Evolutionary conservation across 2,797 vertebrate species (phyloP), one percentile per base, ranked within the genome.

Genomic region (Sebastes reedi): DNA sequence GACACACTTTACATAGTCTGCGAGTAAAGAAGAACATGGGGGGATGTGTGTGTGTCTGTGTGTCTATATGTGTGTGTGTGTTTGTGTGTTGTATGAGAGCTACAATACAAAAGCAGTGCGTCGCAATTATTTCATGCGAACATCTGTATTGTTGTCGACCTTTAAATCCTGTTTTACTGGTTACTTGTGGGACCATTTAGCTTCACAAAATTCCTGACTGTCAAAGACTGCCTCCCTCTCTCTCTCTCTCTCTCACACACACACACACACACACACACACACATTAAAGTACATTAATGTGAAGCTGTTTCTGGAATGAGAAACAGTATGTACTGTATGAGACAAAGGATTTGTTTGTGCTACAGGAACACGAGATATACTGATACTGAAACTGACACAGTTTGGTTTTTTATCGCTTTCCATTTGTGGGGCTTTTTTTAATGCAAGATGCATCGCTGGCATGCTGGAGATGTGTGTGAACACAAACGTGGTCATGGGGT

Each of bases 111-210:
- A 29, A 65, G 61, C 30, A 20, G 18, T 16, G 3, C 0, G 2
- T n/a, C 70, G n/a, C n/a, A 75, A 39, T 83, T 70, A 71, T 77
- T 80, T 54, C 34, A 79, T 24, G 8, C 46, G 13, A 27, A 29
- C 14, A 64, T 81, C 54, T 77, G 36, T 58, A 42, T 64, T 59
- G 58, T 52, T 46, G 13, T 32, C 39, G 5, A 50, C 18, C 9
- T 72, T 65, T 46, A 66, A 69, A 79, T 71, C 55, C 67, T 22
- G 54, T 80, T 88, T 65, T 20, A 68, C 70, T 55, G 25, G 72
- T 72, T 77, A 50, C 56, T 50, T 79, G 46, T 20, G 5, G 4
- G 20, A 10, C 20, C n/a, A 22, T 36, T 67, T 8, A 24, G 22
- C 24, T 8, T 72, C 9, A 30, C 6, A 36, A 10, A 55, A 60